These are phyloP conservation scores for Stomatorhinus walkeri DNA, from an alignment of 2,797 vertebrate species.

Conservation along the genomic window DNA sequence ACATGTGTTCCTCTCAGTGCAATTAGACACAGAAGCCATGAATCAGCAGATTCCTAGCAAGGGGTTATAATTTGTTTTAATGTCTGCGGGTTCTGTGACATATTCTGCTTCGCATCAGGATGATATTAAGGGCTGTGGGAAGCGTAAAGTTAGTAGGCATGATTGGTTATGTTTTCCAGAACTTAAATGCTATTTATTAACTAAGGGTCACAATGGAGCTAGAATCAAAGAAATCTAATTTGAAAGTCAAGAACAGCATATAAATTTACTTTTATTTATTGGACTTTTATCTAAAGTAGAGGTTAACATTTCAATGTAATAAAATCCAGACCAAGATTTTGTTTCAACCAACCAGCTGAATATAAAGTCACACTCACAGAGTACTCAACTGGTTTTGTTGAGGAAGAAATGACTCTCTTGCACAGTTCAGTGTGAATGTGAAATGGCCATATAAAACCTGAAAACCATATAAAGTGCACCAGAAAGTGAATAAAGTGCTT, in stretches of 20 bases:
- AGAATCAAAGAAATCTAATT: not conserved
- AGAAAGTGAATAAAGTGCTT: not conserved
- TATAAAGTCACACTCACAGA: not conserved
- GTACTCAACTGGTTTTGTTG: not conserved
- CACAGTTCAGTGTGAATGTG: not conserved
- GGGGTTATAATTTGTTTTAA: constrained; percentile 22
- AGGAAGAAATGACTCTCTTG: not conserved
- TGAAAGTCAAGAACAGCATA: not conserved
- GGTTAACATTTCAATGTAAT: not conserved
- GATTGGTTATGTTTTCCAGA: not conserved
- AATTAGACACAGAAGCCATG: constrained; percentile 27
- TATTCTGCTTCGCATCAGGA: not conserved
- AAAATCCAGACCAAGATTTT: not conserved
- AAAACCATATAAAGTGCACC: not conserved
- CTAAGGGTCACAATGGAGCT: not conserved
- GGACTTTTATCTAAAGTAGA: not conserved
- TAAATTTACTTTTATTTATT: not conserved
- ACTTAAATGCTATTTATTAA: not conserved
- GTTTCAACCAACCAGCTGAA: not conserved
- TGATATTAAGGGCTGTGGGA: not conserved
- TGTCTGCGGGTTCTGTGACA: not conserved
- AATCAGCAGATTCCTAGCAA: constrained; percentile 23
- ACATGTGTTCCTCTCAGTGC: constrained; percentile 26
- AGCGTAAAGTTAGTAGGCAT: not conserved
- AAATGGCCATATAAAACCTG: not conserved